Base-by-base conservation (phyloP, 2,113 vertebrate genomes). In the Anthoscopus minutus region DNA sequence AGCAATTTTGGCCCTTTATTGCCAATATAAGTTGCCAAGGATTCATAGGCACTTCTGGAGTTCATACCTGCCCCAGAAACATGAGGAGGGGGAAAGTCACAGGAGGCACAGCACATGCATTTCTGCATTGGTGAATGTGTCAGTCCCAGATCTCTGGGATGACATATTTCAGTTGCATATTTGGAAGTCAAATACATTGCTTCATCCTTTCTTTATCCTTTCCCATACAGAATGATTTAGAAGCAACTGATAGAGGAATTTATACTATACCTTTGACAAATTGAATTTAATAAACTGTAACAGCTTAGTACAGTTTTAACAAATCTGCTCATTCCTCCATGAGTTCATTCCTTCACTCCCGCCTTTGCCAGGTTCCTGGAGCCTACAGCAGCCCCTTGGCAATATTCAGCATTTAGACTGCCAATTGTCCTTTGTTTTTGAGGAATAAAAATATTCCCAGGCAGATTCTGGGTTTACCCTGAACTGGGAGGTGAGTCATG, bases 261-360 rank as follows among this genome's bases (percentile, higher is more conserved):
- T 81, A 54, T 89, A 70, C 44, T 81, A 80, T 31, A 64, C 21
- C 38, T 85, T 73, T 95, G 94, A 94, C 71, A 96, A 96, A 92
- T 91, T 86, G 47, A 72, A 84, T 91, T 96, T 95, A 95, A 96
- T 97, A 97, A 95, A 86, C 85, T 92, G 73, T 72, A 88, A 81
- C 51, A 86, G 50, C 67, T 93, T 94, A 93, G 88, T 72, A 70
- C 67, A 69, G 69, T 61, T 97, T 92, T 86, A 94, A 93, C 67
- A 96, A 92, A 96, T 93, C 78, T 81, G 60, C 28, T 96, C 92
- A 79, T 93, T 96, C 35, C 30, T 91, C 61, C 48, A 54, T 5
- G 24, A 67, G 25, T 70, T 92, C 82, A 74, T 24, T 96, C 40
- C 85, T 94, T 44, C 22, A 30, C 40, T 94, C 50, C 81, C 5